These are phyloP conservation scores for Drosophila paramelanica DNA, from an alignment of 2,888 invertebrate genomes.

Conservation along the genomic window DNA sequence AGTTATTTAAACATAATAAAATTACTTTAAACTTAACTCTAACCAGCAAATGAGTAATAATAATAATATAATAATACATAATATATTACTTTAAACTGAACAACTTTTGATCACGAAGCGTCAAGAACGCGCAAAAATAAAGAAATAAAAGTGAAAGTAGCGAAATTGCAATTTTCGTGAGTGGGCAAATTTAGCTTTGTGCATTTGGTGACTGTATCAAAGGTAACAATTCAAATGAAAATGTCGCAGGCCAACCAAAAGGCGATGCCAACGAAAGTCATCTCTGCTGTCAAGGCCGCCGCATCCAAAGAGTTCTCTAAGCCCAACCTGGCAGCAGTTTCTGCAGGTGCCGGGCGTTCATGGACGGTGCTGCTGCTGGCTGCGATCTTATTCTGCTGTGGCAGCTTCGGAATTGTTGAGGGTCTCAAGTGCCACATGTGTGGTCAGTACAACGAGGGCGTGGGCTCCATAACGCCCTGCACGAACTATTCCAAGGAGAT, in stretches of 20 bases:
- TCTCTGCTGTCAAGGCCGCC: constrained; percentile 33
- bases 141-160: constrained; percentile 27
- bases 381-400: constrained; percentile 75
- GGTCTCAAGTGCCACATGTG: constrained; percentile 90
- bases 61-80: neutral
- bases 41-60: no score
- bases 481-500: constrained; percentile 88
- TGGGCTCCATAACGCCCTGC: constrained; percentile 94
- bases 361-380: constrained; percentile 51
- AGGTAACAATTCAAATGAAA: constrained; percentile 62
- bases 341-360: constrained; percentile 44
- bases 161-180: constrained; percentile 54
- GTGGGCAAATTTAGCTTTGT: constrained; percentile 34
- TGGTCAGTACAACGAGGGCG: constrained; percentile 93
- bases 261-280: constrained; percentile 58
- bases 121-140: neutral
- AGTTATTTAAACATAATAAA: neutral
- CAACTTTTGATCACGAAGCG: neutral
- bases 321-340: constrained; percentile 29
- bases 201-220: constrained; percentile 45
- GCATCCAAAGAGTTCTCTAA: constrained; percentile 33
- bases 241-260: constrained; percentile 61
- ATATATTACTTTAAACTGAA: neutral
- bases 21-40: no score
- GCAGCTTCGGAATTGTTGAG: constrained; percentile 74